These are phyloP conservation scores for Ctenosaura bakeri DNA, from an alignment of 2,797 vertebrate genomes.

Conservation along the genomic window DNA sequence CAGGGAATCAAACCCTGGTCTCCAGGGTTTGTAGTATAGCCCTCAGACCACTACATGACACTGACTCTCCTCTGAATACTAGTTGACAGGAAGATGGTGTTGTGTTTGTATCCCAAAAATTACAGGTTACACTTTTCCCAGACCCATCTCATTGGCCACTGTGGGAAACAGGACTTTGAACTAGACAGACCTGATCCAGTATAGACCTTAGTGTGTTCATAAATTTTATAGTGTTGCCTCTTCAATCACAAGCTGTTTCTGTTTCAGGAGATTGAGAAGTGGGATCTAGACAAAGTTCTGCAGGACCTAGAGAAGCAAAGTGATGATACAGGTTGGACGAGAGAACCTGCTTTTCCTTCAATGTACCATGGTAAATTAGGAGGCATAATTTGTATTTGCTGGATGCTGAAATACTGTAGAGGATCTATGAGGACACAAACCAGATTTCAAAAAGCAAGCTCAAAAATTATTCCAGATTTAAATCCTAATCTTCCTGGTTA, in stretches of 20 bases:
- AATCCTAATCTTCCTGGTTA: not conserved
- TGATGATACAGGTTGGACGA: not conserved
- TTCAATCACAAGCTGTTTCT: conserved; percentile 28
- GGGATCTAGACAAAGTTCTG: conserved; percentile 78
- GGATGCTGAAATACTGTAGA: not conserved
- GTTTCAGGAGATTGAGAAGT: conserved; percentile 81
- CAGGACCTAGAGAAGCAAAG: conserved; percentile 70
- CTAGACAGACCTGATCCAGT: not conserved
- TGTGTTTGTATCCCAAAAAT: no score
- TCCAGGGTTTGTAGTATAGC: no score
- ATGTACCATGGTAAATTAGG: conserved; percentile 48
- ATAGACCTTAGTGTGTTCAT: not conserved
- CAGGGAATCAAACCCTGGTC: no score
- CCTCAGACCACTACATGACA: no score
- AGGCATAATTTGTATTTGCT: conserved; percentile 49
- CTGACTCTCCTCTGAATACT: no score
- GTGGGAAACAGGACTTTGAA: not conserved
- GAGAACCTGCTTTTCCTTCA: conserved; percentile 57
- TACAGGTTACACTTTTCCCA: no score
- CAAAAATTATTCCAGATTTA: accelerated
- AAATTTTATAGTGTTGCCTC: conserved; percentile 15
- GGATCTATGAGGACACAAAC: not conserved
- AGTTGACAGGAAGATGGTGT: not conserved
- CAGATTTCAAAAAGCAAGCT: not conserved
- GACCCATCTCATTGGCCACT: not conserved